Evolutionary conservation across 2,888 invertebrate genomes (phyloP), one percentile per base, ranked within the genome.

Genomic region (Temnothorax ravouxi): DNA sequence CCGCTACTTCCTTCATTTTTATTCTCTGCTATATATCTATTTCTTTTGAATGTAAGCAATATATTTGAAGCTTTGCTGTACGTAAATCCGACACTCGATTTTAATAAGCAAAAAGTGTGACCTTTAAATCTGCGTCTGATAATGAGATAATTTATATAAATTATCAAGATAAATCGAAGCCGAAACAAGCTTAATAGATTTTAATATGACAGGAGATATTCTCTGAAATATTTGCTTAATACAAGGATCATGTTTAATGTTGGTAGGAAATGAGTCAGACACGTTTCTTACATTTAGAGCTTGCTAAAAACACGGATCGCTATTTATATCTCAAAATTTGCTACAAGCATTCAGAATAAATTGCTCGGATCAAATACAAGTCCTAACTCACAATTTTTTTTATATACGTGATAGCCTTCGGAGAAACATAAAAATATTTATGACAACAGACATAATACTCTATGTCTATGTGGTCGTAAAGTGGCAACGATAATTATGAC

Each of bases 341-440:
- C 13, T 41, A 54, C n/a, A 21, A 21, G n/a, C 56, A 21, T 44
- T 56, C 11, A 13, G 71, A 9, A 41, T 41, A 41, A 52, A 66
- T 25, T 25, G 52, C 4, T 64, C 13, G 25, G 52, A n/a, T 66
- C n/a, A 52, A 76, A n/a, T 38, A 54, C 13, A 25, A 15, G 2
- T 66, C 5, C 8, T n/a, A 56, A 5, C 15, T 44, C 2, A n/a
- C 15, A n/a, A 44, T 54, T 56, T 29, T 56, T 69, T 72, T 50
- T 44, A n/a, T 21, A 13, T 54, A 66, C 15, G 4, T 5, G 9
- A 11, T 69, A 79, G 44, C 44, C 34, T 59, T 71, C 59, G 34
- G 18, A 34, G 71, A 34, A 59, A 34, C 18, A 47, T 69, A 47
- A 71, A 79, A 71, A 71, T 59, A 47, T 71, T 71, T 59, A 71